Conservation (phyloP, 2,113 vertebrate genomes). For the Callorhinus ursinus region DNA sequence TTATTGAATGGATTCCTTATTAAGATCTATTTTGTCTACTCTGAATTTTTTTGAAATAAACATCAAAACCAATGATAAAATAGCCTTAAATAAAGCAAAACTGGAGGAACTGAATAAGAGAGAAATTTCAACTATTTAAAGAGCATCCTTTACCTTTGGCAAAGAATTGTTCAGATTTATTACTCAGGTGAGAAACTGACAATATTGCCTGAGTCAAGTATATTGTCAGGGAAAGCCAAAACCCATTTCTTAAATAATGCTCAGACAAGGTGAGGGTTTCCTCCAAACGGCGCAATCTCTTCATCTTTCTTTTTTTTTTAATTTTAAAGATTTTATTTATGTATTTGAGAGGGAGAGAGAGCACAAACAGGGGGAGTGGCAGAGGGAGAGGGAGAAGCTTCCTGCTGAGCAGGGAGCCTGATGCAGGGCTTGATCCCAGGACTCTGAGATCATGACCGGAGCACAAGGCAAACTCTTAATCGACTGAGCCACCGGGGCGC, state of each 20-base stretch:
- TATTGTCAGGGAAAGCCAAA: background rate
- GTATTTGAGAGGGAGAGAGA: too few species aligned
- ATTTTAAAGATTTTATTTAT: too few species aligned
- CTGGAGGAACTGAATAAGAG: background rate
- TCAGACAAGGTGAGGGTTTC: background rate
- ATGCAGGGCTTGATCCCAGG: too few species aligned
- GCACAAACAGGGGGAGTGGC: too few species aligned
- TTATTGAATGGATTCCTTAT: background rate
- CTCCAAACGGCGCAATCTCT: background rate
- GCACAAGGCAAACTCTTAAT: too few species aligned
- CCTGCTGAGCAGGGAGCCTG: too few species aligned
- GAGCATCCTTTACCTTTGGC: background rate
- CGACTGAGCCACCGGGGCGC: too few species aligned
- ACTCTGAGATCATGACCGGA: too few species aligned
- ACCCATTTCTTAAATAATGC: background rate
- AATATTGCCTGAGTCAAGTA: background rate
- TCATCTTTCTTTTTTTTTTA: background rate
- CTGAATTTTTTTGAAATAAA: background rate
- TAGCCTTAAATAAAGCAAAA: conserved; percentile 1
- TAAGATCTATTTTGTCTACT: conserved; percentile 11
- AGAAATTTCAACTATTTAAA: background rate
- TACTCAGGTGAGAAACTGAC: background rate
- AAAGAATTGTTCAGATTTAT: conserved; percentile 42
- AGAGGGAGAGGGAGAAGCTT: too few species aligned
- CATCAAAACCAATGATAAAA: background rate